Percentiles rank a stretch among this genome's conserved stretches.
Conservation (phyloP, 2,888 invertebrate species). For the Phlogophora meticulosa region DNA sequence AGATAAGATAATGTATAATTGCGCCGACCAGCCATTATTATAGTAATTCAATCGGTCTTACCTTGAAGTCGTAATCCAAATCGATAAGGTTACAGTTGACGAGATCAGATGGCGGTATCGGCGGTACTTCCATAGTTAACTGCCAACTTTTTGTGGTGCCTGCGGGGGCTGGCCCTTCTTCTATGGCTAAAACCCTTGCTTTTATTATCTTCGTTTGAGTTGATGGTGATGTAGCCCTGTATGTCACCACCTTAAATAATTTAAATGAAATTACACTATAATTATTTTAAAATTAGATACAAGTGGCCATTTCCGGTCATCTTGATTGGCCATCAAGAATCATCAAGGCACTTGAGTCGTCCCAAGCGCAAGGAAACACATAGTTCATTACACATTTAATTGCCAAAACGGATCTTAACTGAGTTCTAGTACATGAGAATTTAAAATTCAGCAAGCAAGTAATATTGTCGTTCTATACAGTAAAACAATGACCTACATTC, state of each 20-base stretch:
- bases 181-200: conserved; percentile 91
- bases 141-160: conserved; percentile 92
- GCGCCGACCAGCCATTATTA: background rate
- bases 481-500: conserved; percentile 8
- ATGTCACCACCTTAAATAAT: conserved; percentile 89
- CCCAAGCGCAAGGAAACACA: background rate
- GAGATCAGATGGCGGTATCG: conserved; percentile 95
- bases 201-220: conserved; percentile 91
- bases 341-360: background rate
- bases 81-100: conserved; percentile 94
- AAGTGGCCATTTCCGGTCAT: background rate
- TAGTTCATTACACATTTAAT: background rate
- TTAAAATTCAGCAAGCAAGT: background rate
- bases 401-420: no score
- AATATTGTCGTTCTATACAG: conserved; percentile 6
- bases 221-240: conserved; percentile 92
- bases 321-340: background rate
- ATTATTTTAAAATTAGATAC: background rate
- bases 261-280: background rate
- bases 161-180: conserved; percentile 92
- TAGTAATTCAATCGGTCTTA: conserved; percentile 74
- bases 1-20: conserved; percentile 10
- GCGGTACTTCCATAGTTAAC: conserved; percentile 93
- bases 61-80: conserved; percentile 94
- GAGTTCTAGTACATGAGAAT: background rate